Percentiles rank a stretch among this genome's conserved stretches.
Evolutionary conservation across 2,797 vertebrate species (phyloP).

Genomic region (Columba guinea): DNA sequence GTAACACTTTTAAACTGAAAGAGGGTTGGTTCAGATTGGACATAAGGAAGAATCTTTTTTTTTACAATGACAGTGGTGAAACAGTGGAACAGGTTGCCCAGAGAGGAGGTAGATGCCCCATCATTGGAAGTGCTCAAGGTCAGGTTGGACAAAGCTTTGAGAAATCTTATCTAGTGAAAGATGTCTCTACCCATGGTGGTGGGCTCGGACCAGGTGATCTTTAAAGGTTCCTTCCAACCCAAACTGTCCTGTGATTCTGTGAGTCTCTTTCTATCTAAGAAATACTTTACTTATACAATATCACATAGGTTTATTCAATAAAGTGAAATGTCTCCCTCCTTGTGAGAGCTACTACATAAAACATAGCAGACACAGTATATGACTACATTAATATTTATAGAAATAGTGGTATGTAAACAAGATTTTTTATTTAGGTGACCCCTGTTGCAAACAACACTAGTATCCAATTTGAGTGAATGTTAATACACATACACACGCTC

Average conservation of each 20-base stretch:
- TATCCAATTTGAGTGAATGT: not conserved
- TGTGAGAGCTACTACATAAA: not conserved
- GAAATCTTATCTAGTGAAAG: not conserved
- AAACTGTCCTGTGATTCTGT: not conserved
- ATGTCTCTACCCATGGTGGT: not conserved
- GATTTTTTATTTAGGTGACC: not conserved
- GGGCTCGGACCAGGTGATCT: not conserved
- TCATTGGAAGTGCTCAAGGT: not conserved
- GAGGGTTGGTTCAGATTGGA: not conserved
- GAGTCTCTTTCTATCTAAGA: not conserved
- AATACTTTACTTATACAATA: not conserved
- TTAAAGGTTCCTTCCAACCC: not conserved
- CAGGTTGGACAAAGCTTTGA: not conserved
- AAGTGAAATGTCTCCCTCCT: not conserved
- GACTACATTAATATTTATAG: slow-evolving; percentile 21
- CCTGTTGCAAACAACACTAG: not conserved
- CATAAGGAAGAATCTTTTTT: not conserved
- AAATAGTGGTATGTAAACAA: not conserved
- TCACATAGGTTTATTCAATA: not conserved
- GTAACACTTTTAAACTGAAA: not conserved
- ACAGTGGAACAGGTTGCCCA: not conserved
- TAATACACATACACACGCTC: not conserved
- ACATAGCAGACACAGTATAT: not conserved
- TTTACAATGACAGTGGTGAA: not conserved
- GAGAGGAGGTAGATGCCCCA: not conserved